Base-by-base conservation (phyloP, 1,140 invertebrate genomes). In the Aphaenogaster rudis region DNA sequence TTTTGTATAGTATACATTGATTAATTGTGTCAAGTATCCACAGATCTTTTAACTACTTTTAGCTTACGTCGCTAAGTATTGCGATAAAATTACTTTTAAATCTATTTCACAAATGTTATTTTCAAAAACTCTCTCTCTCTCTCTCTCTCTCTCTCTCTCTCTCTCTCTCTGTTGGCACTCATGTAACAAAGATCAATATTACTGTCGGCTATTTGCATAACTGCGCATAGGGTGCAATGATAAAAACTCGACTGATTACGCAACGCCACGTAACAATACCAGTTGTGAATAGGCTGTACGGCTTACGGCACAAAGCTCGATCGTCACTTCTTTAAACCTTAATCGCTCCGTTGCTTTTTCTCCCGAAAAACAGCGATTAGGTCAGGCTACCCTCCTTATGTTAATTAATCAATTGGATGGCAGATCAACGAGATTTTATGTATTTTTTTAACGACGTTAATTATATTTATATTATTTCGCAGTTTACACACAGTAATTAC, bases 171-270 rank as follows among this genome's bases (percentile, higher is more conserved):
- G n/a, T 36, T 59, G 9, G 13, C 72, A 76, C 13, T 76, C 36
- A 76, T n/a, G 42, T 63, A 78, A 48, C 59, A 48, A 45, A 63
- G 8, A 48, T 4, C 42, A 63, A 17, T 78, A 64, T 50, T 79
- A 66, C 13, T 66, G 11, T 79, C 11, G 21, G 8, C n/a, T 3
- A 17, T 11, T 79, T 79, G 45, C 28, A 66, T 79, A 79, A 79
- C 45, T 48, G 33, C 13, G n/a, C 28, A 15, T 13, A 79, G 28
- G 13, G 57, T 15, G 39, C 7, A 78, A 45, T n/a, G 39, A 15
- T 13, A 79, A 79, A 79, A 67, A 39, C 33, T 78, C 39, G 39
- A 17, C 42, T 48, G 33, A 36, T 79, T 39, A 67, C n/a, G 8
- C 33, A 79, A 67, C 13, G 6, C 17, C 33, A 4, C 8, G 15